phyloP scores from a whole-genome alignment of 2,888 invertebrate genomes.

The Linnaemya vulpina region DNA sequence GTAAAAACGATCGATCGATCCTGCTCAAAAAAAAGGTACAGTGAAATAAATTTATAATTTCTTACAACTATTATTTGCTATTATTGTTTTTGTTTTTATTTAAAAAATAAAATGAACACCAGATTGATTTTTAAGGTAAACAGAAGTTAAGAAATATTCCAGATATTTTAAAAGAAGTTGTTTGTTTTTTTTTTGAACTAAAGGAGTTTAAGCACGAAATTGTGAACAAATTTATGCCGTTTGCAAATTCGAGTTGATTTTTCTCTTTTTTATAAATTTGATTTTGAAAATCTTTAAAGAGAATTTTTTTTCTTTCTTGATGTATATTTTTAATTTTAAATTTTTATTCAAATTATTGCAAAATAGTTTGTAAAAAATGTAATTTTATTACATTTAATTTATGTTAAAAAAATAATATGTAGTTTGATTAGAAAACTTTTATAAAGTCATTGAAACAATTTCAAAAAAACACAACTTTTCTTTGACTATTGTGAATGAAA shows the following conservation, averaged over 20 bases:
- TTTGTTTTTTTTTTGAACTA: too few relatives aligned
- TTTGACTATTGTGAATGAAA: too few relatives aligned
- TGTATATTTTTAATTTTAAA: neutral
- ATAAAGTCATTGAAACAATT: neutral
- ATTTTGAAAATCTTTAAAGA: too few relatives aligned
- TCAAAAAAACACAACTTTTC: neutral
- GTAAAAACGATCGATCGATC: slow-evolving; percentile 69
- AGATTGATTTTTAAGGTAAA: slow-evolving; percentile 9
- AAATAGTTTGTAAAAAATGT: slow-evolving; percentile 31
- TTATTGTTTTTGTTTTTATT: neutral
- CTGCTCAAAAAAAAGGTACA: slow-evolving; percentile 69
- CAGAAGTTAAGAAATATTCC: neutral
- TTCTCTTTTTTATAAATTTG: too few relatives aligned
- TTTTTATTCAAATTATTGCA: slow-evolving; percentile 17
- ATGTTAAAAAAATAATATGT: too few relatives aligned
- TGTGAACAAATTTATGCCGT: too few relatives aligned
- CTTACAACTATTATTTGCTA: slow-evolving; percentile 24
- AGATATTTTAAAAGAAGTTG: too few relatives aligned
- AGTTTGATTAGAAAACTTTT: slow-evolving; percentile 23
- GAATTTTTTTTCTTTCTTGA: too few relatives aligned
- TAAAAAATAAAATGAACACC: neutral
- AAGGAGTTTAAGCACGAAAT: too few relatives aligned
- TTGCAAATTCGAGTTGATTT: too few relatives aligned
- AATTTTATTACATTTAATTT: slow-evolving; percentile 56
- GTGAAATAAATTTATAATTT: slow-evolving; percentile 52